A percentile compares a stretch with the other conserved stretches of the same genome.
These are phyloP conservation scores for Lathronympha strigana DNA, from an alignment of 2,888 invertebrate genomes.

Conservation along the genomic window DNA sequence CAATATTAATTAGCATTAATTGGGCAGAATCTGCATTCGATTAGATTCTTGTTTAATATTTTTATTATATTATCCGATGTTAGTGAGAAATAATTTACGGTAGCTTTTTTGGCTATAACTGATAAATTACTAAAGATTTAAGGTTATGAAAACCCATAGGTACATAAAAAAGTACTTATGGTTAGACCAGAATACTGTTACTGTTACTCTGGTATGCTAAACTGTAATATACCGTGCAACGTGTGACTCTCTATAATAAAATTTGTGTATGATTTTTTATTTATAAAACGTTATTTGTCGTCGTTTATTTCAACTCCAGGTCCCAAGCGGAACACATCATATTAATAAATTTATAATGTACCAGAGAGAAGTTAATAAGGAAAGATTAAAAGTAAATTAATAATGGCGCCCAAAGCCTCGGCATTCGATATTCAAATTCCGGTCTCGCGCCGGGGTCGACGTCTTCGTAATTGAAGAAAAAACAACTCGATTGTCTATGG, in stretches of 20 bases:
- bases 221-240: too few species aligned
- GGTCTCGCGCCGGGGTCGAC: slow-evolving; percentile 50
- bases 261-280: too few species aligned
- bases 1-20: slow-evolving; percentile 16
- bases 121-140: too few species aligned
- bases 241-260: too few species aligned
- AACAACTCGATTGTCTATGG: slow-evolving; percentile 30
- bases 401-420: slow-evolving; percentile 57
- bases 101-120: not conserved
- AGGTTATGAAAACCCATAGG: too few species aligned
- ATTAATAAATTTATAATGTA: slow-evolving; percentile 44
- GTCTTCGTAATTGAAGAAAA: slow-evolving; percentile 37
- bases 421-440: slow-evolving; percentile 65
- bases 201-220: too few species aligned
- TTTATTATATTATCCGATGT: not conserved
- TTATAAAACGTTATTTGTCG: not conserved
- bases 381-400: slow-evolving; percentile 62
- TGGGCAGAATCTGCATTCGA: not conserved
- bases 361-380: slow-evolving; percentile 54
- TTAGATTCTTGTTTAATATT: not conserved
- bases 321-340: slow-evolving; percentile 17
- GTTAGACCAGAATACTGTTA: too few species aligned
- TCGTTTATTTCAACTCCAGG: not conserved
- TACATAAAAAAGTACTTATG: too few species aligned
- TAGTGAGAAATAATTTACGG: not conserved